Conservation (phyloP, 2,888 invertebrate species). For the Ectobius pallidus region DNA sequence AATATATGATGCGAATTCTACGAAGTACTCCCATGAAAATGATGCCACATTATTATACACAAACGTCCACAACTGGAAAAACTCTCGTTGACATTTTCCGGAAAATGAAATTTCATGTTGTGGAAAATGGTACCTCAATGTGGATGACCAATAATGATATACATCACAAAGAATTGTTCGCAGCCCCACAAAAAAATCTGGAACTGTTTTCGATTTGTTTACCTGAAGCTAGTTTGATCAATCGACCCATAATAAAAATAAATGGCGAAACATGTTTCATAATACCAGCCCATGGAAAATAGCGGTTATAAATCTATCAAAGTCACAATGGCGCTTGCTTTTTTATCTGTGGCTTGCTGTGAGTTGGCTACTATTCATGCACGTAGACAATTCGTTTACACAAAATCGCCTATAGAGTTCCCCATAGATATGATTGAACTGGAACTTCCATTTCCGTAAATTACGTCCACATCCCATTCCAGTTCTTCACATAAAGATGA, state of each 20-base stretch:
- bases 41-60: neutral
- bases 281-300: too few species aligned
- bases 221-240: neutral
- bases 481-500: too few species aligned
- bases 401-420: too few species aligned
- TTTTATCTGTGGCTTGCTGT: too few species aligned
- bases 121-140: neutral
- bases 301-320: too few species aligned
- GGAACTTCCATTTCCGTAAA: too few species aligned
- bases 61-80: neutral
- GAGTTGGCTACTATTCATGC: too few species aligned
- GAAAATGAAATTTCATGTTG: neutral
- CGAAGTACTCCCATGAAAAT: neutral
- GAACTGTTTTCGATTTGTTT: neutral
- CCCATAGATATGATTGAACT: too few species aligned
- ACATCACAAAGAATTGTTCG: neutral
- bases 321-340: too few species aligned
- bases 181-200: too few species aligned
- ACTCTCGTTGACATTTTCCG: slow-evolving; percentile 5
- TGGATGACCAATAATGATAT: neutral
- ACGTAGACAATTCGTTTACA: too few species aligned
- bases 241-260: neutral
- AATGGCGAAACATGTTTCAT: neutral
- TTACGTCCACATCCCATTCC: too few species aligned
- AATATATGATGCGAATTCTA: neutral